Conservation (phyloP, 2,888 invertebrate genomes). For the Scaptomyza reducta region DNA sequence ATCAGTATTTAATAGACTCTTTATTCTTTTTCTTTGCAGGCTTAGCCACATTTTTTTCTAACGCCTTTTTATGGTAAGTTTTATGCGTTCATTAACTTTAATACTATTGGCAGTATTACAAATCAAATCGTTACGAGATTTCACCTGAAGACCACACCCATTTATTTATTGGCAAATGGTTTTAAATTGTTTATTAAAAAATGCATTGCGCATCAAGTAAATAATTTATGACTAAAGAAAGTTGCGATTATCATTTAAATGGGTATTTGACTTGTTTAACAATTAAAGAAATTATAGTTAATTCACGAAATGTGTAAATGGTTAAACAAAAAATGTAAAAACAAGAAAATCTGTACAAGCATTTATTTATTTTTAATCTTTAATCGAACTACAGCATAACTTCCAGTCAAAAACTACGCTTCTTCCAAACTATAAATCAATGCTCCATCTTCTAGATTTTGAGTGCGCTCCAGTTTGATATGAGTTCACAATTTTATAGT, state of each 20-base stretch:
- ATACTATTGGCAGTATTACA: constrained; percentile 1
- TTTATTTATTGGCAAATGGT: constrained; percentile 5
- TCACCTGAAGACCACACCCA: constrained; percentile 36
- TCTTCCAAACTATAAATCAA: constrained; percentile 33
- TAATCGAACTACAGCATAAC: neutral
- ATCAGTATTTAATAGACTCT: constrained; percentile 29
- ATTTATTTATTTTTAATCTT: neutral
- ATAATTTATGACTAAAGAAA: constrained; percentile 42
- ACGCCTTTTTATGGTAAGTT: constrained; percentile 64
- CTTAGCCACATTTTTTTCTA: constrained; percentile 22
- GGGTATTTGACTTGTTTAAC: neutral
- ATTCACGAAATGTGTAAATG: neutral
- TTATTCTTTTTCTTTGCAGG: constrained; percentile 47
- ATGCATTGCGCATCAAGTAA: constrained; percentile 36
- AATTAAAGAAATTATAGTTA: neutral
- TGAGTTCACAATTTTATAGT: constrained; percentile 11
- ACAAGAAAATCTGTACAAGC: too few species aligned
- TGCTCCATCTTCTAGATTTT: constrained; percentile 25
- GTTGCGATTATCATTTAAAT: constrained; percentile 23
- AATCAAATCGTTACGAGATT: constrained; percentile 13
- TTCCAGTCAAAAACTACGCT: neutral
- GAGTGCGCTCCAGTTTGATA: constrained; percentile 43
- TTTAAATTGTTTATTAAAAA: constrained; percentile 35
- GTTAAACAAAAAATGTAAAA: too few species aligned
- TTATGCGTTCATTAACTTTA: constrained; percentile 11